Evolutionary conservation across 1,140 invertebrate genomes (phyloP).

Genomic region (Sinonovacula constricta): DNA sequence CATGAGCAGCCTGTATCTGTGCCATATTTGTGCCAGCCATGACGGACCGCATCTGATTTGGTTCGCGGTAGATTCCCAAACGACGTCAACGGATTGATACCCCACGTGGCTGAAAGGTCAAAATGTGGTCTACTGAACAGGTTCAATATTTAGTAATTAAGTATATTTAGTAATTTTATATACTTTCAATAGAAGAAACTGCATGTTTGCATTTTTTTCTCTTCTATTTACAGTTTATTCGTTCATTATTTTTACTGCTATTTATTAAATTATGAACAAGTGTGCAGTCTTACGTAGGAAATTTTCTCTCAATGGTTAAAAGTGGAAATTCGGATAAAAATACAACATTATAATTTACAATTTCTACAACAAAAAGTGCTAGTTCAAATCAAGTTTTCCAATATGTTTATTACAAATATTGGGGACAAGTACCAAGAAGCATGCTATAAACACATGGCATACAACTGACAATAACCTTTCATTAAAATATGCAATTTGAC

Average conservation of each 20-base stretch:
- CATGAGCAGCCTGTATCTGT: constrained; percentile 52
- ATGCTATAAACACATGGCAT: too few species aligned
- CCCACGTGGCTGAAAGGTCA: constrained; percentile 60
- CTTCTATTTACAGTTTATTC: neutral
- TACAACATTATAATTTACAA: too few species aligned
- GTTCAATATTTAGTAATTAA: neutral
- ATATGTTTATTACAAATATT: too few species aligned
- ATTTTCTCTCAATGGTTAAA: too few species aligned
- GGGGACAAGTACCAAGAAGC: too few species aligned
- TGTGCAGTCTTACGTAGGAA: neutral
- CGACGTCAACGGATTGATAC: constrained; percentile 51
- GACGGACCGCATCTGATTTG: constrained; percentile 39
- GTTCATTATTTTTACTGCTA: neutral
- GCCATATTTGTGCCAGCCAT: constrained; percentile 52
- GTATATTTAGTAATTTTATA: neutral
- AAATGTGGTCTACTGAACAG: neutral
- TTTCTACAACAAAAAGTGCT: too few species aligned
- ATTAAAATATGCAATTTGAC: too few species aligned
- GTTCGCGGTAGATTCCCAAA: constrained; percentile 57
- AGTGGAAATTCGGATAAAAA: too few species aligned
- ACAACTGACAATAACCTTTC: too few species aligned
- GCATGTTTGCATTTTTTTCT: neutral
- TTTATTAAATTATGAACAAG: neutral
- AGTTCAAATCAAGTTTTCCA: too few species aligned
- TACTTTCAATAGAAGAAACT: neutral